Evolutionary conservation across 2,888 invertebrate species (phyloP).

Genomic region (Graphium colonna): DNA sequence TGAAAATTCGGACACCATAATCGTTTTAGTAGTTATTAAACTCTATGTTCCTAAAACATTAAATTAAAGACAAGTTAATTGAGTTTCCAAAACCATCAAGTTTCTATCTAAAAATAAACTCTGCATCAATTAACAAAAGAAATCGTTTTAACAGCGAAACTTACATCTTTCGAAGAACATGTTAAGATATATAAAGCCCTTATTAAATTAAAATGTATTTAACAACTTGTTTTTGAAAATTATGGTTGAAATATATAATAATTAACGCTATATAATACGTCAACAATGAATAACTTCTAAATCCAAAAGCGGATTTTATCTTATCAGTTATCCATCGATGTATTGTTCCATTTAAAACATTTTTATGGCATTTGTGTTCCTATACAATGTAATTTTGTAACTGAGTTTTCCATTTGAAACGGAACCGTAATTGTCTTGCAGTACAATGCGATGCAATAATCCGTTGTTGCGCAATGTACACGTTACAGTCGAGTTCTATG

Average conservation of each 20-base stretch:
- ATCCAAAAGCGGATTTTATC: neutral
- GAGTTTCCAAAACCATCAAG: too few relatives aligned
- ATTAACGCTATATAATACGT: neutral
- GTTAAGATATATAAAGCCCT: too few relatives aligned
- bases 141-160: too few relatives aligned
- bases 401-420: constrained; percentile 25
- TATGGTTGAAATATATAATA: neutral
- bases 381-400: constrained; percentile 18
- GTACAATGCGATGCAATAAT: constrained; percentile 34
- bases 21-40: too few relatives aligned
- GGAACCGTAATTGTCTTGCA: constrained; percentile 32
- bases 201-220: neutral
- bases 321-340: neutral
- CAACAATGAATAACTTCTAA: neutral
- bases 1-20: too few relatives aligned
- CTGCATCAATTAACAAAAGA: too few relatives aligned
- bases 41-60: too few relatives aligned
- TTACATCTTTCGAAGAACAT: too few relatives aligned
- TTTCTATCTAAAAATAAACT: too few relatives aligned
- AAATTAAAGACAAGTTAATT: too few relatives aligned
- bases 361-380: constrained; percentile 25
- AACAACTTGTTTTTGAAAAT: neutral
- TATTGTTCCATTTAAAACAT: constrained; percentile 14
- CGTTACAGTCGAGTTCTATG: constrained; percentile 5
- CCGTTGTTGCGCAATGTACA: constrained; percentile 31